phyloP scores from a whole-genome alignment of 2,888 invertebrate genomes.

The Drosophila mimica region DNA sequence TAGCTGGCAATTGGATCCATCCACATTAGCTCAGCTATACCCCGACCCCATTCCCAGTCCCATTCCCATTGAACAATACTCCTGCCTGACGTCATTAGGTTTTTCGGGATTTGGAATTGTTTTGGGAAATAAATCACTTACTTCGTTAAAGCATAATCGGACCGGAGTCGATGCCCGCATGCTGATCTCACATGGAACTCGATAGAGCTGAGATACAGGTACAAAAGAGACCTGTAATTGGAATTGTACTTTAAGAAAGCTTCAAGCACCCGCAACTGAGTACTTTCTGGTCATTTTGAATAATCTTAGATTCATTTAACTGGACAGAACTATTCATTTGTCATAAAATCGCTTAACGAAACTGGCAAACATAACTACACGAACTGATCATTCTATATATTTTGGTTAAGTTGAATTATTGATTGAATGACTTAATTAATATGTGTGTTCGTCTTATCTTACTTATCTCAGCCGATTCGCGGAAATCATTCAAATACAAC shows the following conservation, averaged over 20 bases:
- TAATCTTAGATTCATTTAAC: not conserved
- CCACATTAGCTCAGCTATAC: not conserved
- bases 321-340: not conserved
- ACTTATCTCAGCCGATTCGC: not conserved
- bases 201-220: not conserved
- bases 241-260: not conserved
- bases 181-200: conserved; percentile 32
- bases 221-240: conserved; percentile 13
- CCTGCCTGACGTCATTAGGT: conserved; percentile 52
- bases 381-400: not conserved
- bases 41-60: not conserved
- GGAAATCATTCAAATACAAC: not conserved
- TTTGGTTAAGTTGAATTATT: too few relatives aligned
- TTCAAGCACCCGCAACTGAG: conserved; percentile 6
- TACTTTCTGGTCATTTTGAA: not conserved
- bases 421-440: not conserved
- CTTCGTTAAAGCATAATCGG: conserved; percentile 66
- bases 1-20: conserved; percentile 7
- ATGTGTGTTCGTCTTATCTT: not conserved
- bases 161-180: conserved; percentile 45
- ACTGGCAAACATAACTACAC: not conserved
- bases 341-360: not conserved
- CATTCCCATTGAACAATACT: conserved; percentile 3
- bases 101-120: conserved; percentile 47
- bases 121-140: conserved; percentile 67